A percentile compares a stretch with the other conserved stretches of the same genome.
Conservation (phyloP, 2,888 invertebrate species). For the Gortyna flavago region DNA sequence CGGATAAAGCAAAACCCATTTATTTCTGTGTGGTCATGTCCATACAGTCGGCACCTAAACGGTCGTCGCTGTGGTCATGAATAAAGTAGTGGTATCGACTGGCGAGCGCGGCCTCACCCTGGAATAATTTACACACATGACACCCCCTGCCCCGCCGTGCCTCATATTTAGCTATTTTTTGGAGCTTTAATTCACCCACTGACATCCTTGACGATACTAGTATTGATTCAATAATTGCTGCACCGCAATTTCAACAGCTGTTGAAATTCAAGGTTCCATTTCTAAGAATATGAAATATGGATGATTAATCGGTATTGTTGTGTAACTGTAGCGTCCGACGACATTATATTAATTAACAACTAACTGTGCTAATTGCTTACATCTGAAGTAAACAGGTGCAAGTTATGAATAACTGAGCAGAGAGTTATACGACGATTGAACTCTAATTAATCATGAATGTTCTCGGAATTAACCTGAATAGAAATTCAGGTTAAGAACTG, state of each 20-base stretch:
- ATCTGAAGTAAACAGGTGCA: conserved; percentile 24
- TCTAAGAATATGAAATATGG: conserved; percentile 39
- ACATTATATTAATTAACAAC: neutral
- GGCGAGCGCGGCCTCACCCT: conserved; percentile 77
- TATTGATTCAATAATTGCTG: conserved; percentile 65
- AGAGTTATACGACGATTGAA: conserved; percentile 39
- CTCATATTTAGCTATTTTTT: conserved; percentile 79
- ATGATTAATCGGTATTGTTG: conserved; percentile 15
- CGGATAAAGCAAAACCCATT: conserved; percentile 55
- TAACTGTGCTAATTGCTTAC: conserved; percentile 24
- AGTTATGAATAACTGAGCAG: conserved; percentile 44
- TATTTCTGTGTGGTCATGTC: conserved; percentile 71
- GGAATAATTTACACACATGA: conserved; percentile 86
- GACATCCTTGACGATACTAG: conserved; percentile 63
- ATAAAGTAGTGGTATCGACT: conserved; percentile 89
- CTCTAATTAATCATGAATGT: conserved; percentile 42
- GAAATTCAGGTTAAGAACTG: too few species aligned
- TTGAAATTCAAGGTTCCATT: conserved; percentile 49
- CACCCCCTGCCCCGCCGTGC: conserved; percentile 66
- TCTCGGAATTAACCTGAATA: conserved; percentile 49
- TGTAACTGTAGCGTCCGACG: neutral
- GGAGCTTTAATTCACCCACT: conserved; percentile 69
- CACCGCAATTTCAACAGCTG: conserved; percentile 59
- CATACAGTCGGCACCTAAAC: conserved; percentile 78
- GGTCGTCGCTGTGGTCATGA: conserved; percentile 84